Conservation (phyloP, 2,797 vertebrate species). For the Tokudaia muenninki region DNA sequence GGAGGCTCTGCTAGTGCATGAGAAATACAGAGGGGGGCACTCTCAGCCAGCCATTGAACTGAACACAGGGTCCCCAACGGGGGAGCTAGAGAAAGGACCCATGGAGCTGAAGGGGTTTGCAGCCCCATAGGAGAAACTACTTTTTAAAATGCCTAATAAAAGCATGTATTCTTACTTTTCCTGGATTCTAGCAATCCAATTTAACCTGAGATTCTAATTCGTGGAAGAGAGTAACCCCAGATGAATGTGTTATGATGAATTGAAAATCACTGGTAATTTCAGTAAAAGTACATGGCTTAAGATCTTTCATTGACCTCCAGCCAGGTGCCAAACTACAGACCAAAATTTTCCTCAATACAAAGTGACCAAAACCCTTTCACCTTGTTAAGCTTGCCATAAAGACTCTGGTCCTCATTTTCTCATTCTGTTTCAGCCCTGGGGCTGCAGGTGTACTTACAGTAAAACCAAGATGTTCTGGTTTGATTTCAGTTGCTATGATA, state of each 20-base stretch:
- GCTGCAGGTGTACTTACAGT: neutral
- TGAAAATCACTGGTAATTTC: neutral
- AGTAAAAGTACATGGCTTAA: neutral
- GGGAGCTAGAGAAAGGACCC: too few species aligned
- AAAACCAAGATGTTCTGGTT: neutral
- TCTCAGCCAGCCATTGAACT: too few species aligned
- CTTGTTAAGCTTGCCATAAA: neutral
- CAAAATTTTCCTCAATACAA: neutral
- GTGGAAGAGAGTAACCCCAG: neutral
- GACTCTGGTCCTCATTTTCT: neutral
- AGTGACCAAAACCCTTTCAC: neutral
- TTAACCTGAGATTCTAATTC: neutral
- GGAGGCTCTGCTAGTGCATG: too few species aligned
- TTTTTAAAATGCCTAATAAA: conserved; percentile 1
- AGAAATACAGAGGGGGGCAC: too few species aligned
- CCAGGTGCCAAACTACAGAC: neutral
- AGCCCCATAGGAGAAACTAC: neutral
- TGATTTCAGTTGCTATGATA: neutral
- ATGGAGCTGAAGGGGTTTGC: too few species aligned
- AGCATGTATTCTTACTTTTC: neutral
- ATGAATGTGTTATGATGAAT: neutral
- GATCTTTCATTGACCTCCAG: neutral
- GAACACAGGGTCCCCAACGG: too few species aligned
- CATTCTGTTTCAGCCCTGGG: neutral
- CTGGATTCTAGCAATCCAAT: neutral